Evolutionary conservation across 2,797 vertebrate genomes (phyloP), one percentile per base, ranked within the genome.

Genomic region (Darevskia mixta): DNA sequence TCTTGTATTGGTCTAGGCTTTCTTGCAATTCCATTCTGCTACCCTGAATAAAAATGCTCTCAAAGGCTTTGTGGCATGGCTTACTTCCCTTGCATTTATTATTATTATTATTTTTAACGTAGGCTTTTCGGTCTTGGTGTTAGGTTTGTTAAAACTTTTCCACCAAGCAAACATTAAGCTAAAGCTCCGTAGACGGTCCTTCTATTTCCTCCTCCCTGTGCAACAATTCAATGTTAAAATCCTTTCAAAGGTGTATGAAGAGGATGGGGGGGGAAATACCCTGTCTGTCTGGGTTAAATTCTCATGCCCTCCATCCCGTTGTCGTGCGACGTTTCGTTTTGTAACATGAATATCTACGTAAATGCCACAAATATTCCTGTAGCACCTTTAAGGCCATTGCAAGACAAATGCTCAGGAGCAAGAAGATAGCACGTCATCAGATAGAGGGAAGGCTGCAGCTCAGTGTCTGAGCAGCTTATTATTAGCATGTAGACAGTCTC

Each of bases 21-120:
- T 94, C 95, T 87, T 95, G 96, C 95, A 71, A 94, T 93, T 96
- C 94, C 94, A 82, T 95, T 95, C 96, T 95, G 95, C 96, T 97
- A 92, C 93, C 96, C 94, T 95, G 93, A 97, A 97, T 97, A 97
- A 97, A 96, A 94, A 94, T 92, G 95, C 95, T 97, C 94, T 97
- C 94, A 92, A 89, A 95, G 88, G 93, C 72, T 89, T 95, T 92
- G 92, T 95, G 81, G 88, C 91, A 92, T 95, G 89, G 91, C 92
- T 95, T 95, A 95, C 86, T 95, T 96, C 93, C 88, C 85, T 87
- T 79, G 67, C 29, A 18, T 73, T n/a, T 80, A 2, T 13, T n/a
- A 32, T 18, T 35, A 35, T 35, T 58, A n/a, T 79, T 25, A 8
- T 64, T 38, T 17, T 23, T 23, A 29, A 29, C 25, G 38, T 61